Evolutionary conservation across 2,113 vertebrate species (phyloP).

Genomic region (Amazona vittata): DNA sequence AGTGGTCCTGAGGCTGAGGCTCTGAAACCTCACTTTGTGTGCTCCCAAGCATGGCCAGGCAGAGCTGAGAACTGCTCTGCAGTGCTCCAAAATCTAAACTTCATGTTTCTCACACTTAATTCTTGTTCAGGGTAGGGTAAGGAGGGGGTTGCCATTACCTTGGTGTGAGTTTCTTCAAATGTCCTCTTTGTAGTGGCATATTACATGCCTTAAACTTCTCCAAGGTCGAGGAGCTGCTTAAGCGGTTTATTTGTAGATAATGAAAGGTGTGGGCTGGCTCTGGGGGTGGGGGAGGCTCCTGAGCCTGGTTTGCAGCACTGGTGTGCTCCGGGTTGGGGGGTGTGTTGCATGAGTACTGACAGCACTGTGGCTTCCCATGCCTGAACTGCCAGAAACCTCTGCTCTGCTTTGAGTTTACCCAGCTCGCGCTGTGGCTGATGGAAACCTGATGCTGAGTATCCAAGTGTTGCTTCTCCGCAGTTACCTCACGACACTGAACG

Average conservation of each 20-base stretch:
- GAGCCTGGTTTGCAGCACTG: background rate
- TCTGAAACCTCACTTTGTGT: background rate
- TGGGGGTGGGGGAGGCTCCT: background rate
- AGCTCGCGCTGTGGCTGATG: slow-evolving; percentile 9
- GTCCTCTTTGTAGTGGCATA: background rate
- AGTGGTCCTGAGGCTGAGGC: accelerated
- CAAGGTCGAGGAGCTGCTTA: background rate
- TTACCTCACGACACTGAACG: no score
- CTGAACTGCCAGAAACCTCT: slow-evolving; percentile 73
- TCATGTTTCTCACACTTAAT: accelerated
- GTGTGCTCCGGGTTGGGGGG: background rate
- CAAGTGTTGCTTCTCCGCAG: background rate
- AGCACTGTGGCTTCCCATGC: slow-evolving; percentile 48
- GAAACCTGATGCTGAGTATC: background rate
- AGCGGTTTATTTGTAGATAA: background rate
- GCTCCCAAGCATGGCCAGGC: background rate
- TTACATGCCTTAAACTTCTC: background rate
- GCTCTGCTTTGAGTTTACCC: slow-evolving; percentile 65
- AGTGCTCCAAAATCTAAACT: background rate
- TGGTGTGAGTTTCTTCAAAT: background rate
- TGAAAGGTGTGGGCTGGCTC: background rate
- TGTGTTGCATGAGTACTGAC: slow-evolving; percentile 51
- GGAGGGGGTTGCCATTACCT: background rate
- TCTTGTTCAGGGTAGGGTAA: background rate
- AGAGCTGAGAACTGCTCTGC: background rate